phyloP scores from a whole-genome alignment of 2,797 vertebrate genomes.

The Threskiornis aethiopicus region DNA sequence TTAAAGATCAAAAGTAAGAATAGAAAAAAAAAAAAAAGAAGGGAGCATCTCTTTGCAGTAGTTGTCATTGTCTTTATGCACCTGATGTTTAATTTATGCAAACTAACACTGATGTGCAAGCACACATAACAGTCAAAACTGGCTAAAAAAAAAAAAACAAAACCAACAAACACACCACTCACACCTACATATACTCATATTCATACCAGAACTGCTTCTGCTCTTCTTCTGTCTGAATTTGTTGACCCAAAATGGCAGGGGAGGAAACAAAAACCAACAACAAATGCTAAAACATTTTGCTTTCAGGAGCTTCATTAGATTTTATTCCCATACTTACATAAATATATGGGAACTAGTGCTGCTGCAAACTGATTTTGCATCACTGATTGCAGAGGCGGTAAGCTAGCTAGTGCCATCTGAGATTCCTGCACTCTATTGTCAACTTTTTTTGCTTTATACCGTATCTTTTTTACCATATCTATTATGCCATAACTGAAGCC shows the following conservation, averaged over 20 bases:
- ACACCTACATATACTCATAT: not conserved
- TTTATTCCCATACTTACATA: not conserved
- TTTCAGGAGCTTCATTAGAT: not conserved
- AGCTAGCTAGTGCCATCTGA: not conserved
- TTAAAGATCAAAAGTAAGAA: not conserved
- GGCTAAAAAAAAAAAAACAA: not conserved
- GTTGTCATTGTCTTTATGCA: not conserved
- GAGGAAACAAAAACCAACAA: not conserved
- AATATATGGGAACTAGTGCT: not conserved
- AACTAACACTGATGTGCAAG: not conserved
- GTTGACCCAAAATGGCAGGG: not conserved
- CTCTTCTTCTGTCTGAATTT: not conserved
- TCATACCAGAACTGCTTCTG: not conserved
- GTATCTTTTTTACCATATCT: not conserved
- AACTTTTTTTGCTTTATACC: not conserved
- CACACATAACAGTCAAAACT: not conserved
- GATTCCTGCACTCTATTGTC: not conserved
- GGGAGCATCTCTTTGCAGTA: not conserved
- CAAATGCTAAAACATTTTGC: not conserved
- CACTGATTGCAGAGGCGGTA: not conserved
- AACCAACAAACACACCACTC: not conserved
- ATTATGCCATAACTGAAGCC: not conserved
- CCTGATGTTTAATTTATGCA: not conserved
- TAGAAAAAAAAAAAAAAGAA: not conserved
- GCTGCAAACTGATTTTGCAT: not conserved